Evolutionary conservation across 2,113 vertebrate genomes (phyloP).

Genomic region (Takifugu bimaculatus): DNA sequence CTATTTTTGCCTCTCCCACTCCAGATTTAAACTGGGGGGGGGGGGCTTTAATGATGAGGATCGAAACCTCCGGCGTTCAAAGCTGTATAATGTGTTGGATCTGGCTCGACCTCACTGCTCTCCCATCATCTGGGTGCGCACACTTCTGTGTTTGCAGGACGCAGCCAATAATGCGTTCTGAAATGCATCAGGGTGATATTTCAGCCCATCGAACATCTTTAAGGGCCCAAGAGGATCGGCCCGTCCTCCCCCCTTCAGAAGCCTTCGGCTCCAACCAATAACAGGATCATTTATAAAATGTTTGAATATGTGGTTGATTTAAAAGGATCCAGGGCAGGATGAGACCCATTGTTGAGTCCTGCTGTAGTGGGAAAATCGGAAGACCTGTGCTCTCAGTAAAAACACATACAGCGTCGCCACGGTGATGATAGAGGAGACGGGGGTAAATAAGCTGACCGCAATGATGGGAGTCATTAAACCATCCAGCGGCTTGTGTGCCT

Average conservation of each 20-base stretch:
- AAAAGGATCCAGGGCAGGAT: no score
- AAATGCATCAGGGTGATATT: conserved; percentile 3
- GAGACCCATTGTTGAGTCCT: no score
- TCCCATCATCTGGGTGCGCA: background rate
- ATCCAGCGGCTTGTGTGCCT: background rate
- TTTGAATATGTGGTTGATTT: no score
- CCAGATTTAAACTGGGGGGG: conserved; percentile 33
- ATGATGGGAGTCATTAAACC: background rate
- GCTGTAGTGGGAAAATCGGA: no score
- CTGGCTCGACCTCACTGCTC: conserved; percentile 5
- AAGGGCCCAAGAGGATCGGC: background rate
- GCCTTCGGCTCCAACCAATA: no score
- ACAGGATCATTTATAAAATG: no score
- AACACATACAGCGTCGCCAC: background rate
- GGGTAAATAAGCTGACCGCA: background rate
- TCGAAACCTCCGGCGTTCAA: conserved; percentile 3
- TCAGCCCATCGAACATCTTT: conserved; percentile 24
- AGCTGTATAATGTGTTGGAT: conserved; percentile 9
- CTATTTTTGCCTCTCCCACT: conserved; percentile 17
- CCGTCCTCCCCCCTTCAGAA: no score
- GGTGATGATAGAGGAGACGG: background rate
- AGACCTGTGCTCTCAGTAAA: background rate
- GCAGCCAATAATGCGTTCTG: conserved; percentile 5
- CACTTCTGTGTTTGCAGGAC: conserved; percentile 15
- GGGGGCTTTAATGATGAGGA: conserved; percentile 28